Evolutionary conservation across 2,113 vertebrate species (phyloP), one percentile per base, ranked within the genome.

Genomic region (Tapirus terrestris): DNA sequence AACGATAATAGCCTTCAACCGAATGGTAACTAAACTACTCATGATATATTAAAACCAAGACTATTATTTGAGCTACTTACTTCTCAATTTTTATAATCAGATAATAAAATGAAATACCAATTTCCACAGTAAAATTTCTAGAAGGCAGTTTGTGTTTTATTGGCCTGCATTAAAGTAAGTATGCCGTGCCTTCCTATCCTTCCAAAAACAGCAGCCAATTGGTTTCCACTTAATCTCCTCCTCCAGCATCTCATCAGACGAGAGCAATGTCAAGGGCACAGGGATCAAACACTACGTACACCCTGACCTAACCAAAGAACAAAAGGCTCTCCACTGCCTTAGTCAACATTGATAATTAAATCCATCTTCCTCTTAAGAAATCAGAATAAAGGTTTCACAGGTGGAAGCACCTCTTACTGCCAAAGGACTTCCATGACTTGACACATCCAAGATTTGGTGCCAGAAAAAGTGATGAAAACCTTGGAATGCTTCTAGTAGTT

Each of bases 311-410:
- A 45, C 16, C 18, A 81, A 80, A 68, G 75, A 58, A 7, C 48
- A 87, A 68, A 91, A 63, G 11, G 70, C 81, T 94, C 61, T 21
- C 27, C 36, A 56, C 23, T 61, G 27, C 39, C 31, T 86, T 77
- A 27, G 31, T 88, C 51, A 92, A 90, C 61, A 81, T 21, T 45
- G 81, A 77, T 65, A 91, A 87, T 95, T 75, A 81, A 94, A 81
- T 56, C 39, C 53, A 33, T 48, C 45, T 86, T 86, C 51, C 83
- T 63, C 45, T 89, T 51, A 81, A 63, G 85, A 94, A 93, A 84
- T 72, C 20, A 56, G 45, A 96, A 65, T 67, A 94, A 91, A 88
- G 53, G 39, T 86, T 97, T 97, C 82, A 70, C 77, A 93, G 60
- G 89, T 77, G 2, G 60, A 85, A 85, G 51, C 56, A 79, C 48